Evolutionary conservation across 1,140 invertebrate genomes (phyloP).

Genomic region (Odontomachus brunneus): DNA sequence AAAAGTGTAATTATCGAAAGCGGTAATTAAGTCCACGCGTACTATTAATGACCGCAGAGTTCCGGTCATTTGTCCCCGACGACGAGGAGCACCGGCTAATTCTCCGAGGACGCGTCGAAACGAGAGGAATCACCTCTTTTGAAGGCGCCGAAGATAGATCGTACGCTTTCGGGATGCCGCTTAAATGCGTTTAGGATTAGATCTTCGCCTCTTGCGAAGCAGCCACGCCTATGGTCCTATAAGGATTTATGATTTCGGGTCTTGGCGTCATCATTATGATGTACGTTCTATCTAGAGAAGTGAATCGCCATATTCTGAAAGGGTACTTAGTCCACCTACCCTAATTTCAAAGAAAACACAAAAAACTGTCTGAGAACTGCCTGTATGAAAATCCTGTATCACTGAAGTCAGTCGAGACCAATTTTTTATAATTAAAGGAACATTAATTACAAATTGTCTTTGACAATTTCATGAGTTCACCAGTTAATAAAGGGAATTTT

Average conservation of each 20-base stretch:
- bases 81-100: conserved; percentile 19
- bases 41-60: conserved; percentile 51
- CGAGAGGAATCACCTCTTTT: conserved; percentile 13
- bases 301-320: too few relatives aligned
- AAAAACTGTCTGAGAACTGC: too few relatives aligned
- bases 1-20: conserved; percentile 76
- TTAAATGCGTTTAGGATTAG: conserved; percentile 45
- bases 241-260: conserved; percentile 42
- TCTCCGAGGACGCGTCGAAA: background rate
- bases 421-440: too few relatives aligned
- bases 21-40: conserved; percentile 74
- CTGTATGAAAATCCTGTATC: too few relatives aligned
- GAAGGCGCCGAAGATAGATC: conserved; percentile 39
- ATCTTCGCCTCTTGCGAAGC: conserved; percentile 34
- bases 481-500: too few relatives aligned
- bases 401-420: too few relatives aligned
- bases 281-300: background rate
- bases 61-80: conserved; percentile 19
- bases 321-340: too few relatives aligned
- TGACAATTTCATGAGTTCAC: too few relatives aligned
- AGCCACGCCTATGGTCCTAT: conserved; percentile 12
- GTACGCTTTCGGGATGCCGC: conserved; percentile 28
- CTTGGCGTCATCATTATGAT: background rate
- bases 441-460: too few relatives aligned
- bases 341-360: too few relatives aligned